Conservation (phyloP, 2,113 vertebrate species). For the Cyanoderma ruficeps region DNA sequence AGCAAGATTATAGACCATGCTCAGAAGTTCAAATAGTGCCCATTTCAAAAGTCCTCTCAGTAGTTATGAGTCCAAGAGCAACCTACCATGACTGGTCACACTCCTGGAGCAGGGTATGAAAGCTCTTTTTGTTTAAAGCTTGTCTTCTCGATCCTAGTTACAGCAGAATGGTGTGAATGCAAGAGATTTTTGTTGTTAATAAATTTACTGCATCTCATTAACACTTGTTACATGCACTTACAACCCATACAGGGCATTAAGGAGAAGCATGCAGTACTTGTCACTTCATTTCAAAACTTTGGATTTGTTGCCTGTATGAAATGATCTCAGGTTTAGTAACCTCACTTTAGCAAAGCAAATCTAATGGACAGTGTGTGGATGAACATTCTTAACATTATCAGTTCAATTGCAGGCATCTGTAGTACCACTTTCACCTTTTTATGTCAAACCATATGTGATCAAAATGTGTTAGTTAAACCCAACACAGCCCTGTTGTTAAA, state of each 20-base stretch:
- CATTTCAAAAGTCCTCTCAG: constrained; percentile 30
- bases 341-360: constrained; percentile 6
- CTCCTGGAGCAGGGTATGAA: neutral
- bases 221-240: neutral
- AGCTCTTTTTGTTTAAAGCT: constrained; percentile 10
- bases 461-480: neutral
- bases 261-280: neutral
- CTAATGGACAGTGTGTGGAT: neutral
- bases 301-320: neutral
- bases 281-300: neutral
- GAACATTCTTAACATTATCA: neutral
- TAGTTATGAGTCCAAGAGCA: constrained; percentile 39
- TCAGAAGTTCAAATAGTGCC: constrained; percentile 52
- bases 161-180: neutral
- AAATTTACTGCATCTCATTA: neutral
- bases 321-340: neutral
- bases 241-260: neutral
- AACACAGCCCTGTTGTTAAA: neutral
- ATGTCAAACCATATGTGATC: neutral
- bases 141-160: neutral
- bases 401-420: neutral
- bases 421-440: neutral
- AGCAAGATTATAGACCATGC: constrained; percentile 45
- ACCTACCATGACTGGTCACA: constrained; percentile 31
- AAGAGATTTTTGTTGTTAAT: constrained; percentile 32